Base-by-base conservation (phyloP, 2,888 invertebrate species). In the Diloba caeruleocephala region DNA sequence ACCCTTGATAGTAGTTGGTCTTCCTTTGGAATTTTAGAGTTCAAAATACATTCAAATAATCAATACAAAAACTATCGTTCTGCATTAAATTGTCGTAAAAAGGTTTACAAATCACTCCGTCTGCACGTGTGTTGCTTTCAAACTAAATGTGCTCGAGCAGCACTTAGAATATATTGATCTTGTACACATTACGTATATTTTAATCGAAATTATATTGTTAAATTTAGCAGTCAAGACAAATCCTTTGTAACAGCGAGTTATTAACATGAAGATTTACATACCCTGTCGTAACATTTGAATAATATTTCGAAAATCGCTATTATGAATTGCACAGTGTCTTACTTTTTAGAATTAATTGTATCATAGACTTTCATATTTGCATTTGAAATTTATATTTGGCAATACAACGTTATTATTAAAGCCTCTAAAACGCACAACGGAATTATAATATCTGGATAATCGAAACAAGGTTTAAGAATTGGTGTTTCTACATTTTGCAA, bases 401-500 rank as follows among this genome's bases (percentile, higher is more conserved):
- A 61, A 64, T 33, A 53, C 15, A 23, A 38, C 28, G 9, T 33
- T 49, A 41, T 23, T 29, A 56, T 53, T 49, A 17, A 48, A 64
- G 10, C 51, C 33, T 61, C 51, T n/a, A 31, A 62, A 65, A 65
- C 37, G n/a, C 38, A 44, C 56, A 63, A 49, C 63, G 71, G 57
- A 64, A 69, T 64, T 66, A 56, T 44, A 53, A 54, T 61, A 28
- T 53, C 45, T 63, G 60, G 58, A 66, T 67, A 68, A 65, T 70
- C 61, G 52, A 64, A 61, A 73, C 68, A 61, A 71, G 71, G 70
- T 63, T 62, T 60, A 62, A 62, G 68, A 69, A 69, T 77, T 71
- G 59, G 66, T 71, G 73, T 82, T 80, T 79, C 74, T 74, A 74
- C 61, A 76, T 84, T 83, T 82, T 77, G 81, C 80, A 84, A 83